Evolutionary conservation across 1,140 invertebrate species (phyloP).

Genomic region (Ceratosolen solmsi): DNA sequence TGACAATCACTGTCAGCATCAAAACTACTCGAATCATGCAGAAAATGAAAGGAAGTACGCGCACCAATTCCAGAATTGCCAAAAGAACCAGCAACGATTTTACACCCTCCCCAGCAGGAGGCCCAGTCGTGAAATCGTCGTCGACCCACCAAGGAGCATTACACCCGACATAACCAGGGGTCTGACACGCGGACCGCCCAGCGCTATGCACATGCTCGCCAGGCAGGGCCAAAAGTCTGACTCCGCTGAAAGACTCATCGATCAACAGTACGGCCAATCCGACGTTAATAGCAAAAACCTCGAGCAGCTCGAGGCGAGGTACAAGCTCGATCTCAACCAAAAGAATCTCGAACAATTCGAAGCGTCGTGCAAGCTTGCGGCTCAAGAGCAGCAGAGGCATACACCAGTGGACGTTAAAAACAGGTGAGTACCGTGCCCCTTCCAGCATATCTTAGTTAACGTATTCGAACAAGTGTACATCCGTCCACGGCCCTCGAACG

Average conservation of each 20-base stretch:
- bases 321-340: slow-evolving; percentile 37
- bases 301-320: slow-evolving; percentile 46
- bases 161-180: slow-evolving; percentile 76
- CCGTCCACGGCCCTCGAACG: no score
- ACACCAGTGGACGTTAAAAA: slow-evolving; percentile 64
- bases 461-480: no score
- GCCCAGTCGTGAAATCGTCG: slow-evolving; percentile 60
- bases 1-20: not conserved
- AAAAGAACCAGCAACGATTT: slow-evolving; percentile 58
- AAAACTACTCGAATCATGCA: slow-evolving; percentile 34
- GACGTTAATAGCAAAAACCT: slow-evolving; percentile 27
- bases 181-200: slow-evolving; percentile 62
- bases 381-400: slow-evolving; percentile 50
- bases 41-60: slow-evolving; percentile 56
- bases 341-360: slow-evolving; percentile 50
- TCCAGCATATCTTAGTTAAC: not conserved
- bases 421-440: slow-evolving; percentile 55
- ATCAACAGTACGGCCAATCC: slow-evolving; percentile 51
- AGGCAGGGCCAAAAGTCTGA: slow-evolving; percentile 60
- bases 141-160: slow-evolving; percentile 72
- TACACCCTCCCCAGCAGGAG: slow-evolving; percentile 67
- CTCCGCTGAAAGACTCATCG: slow-evolving; percentile 45
- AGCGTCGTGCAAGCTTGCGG: slow-evolving; percentile 49
- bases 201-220: slow-evolving; percentile 64
- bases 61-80: slow-evolving; percentile 50